Evolutionary conservation across 2,888 invertebrate genomes (phyloP), one percentile per base, ranked within the genome.

Genomic region (Eledone cirrhosa): DNA sequence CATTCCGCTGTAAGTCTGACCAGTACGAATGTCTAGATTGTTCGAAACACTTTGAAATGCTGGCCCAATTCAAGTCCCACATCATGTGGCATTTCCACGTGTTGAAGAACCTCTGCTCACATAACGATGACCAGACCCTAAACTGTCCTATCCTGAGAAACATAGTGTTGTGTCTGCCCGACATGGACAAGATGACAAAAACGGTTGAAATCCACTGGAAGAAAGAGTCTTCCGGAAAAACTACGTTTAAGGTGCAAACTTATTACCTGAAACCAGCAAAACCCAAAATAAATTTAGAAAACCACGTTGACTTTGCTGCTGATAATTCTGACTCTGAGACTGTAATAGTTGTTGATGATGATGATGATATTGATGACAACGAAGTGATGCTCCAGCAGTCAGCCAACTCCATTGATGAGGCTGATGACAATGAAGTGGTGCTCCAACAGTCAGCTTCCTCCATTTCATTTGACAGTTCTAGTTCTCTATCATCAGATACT

Each of bases 1-100:
- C 69, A 33, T 69, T 69, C 33, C 11, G 29, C 16, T 33, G 31
- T 22, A 29, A n/a, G 31, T 19, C 8, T 33, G 33, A n/a, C 0
- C 16, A 33, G n/a, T 33, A 69, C 33, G 31, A 31, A 8, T 69
- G 69, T 19, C 2, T 22, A n/a, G n/a, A 31, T 11, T 69, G 69
- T 69, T 14, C 0, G 1, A 69, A 69, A 33, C 13, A 7, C 19
- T 69, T 33, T 7, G 16, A 19, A 2, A 29, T 0, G 11, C 33
- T 69, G 2, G 11, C 31, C 19, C 14, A 33, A 13, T 33, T 69
- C 22, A 69, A 33, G 4, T 31, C 69, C 13, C 69, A 69, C n/a
- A 69, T 69, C 5, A 69, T 69, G 69, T 69, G 69, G 69, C 69
- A 69, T 16, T 69, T 69, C 22, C 69, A 69, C 19, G 31, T 33